Evolutionary conservation across 2,888 invertebrate genomes (phyloP), one percentile per base, ranked within the genome.

Genomic region (Erebia epiphron): DNA sequence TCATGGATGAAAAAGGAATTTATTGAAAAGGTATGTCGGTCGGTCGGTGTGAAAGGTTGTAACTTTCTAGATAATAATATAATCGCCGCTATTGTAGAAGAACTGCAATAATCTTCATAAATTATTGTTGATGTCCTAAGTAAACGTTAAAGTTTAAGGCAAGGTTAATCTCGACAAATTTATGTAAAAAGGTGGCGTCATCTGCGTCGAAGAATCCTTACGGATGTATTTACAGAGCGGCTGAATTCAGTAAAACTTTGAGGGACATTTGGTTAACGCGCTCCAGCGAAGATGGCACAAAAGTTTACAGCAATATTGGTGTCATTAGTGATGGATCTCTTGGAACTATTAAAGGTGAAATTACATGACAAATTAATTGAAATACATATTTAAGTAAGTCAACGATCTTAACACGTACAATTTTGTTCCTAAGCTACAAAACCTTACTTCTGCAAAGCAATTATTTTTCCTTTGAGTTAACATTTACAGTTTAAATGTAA

Each of bases 1-100:
- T 79, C 87, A 52, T 92, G 91, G 91, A 77, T 92, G 83, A 90
- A 87, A 76, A 91, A 87, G 73, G 90, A 91, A 67, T 89, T 87
- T 72, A 82, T 90, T 57, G 79, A 83, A 56, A 91, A 88, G 88
- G 92, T 92, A 78, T 46, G n/a, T 50, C 26, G 26, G 26, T 3
- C 4, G 26, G 26, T 26, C 26, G 26, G 26, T 26, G 2, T 26
- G 26, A 26, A 26, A 3, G 3, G 3, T 3, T 2, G 26, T 49
- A n/a, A 35, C 7, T 35, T 35, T 35, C 35, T 35, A 35, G 0
- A 7, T 7, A 35, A 35, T 35, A 35, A 3, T n/a, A n/a, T n/a
- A n/a, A 13, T n/a, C 50, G n/a, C 14, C 8, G n/a, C 8, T 5
- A n/a, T 14, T 50, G n/a, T 58, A n/a, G n/a, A 9, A 41, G 16